Evolutionary conservation across 2,888 invertebrate genomes (phyloP).

Genomic region (Drosophila gaucha): DNA sequence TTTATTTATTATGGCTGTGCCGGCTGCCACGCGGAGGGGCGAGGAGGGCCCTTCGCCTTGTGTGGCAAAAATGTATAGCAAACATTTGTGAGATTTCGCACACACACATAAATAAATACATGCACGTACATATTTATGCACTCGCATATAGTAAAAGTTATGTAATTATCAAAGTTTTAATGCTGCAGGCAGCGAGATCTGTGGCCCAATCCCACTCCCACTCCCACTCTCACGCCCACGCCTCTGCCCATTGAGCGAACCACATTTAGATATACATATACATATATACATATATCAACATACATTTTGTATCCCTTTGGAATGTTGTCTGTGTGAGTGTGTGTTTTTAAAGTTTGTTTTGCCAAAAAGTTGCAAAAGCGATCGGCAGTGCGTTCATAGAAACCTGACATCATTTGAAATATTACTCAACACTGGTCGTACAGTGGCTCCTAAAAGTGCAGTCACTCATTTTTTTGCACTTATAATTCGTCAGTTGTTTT

Average conservation of each 20-base stretch:
- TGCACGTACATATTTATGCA: slow-evolving; percentile 11
- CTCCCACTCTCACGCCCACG: not conserved
- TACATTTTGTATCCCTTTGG: slow-evolving; percentile 35
- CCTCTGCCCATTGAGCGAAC: not conserved
- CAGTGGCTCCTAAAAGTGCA: not conserved
- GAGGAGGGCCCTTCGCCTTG: slow-evolving; percentile 18
- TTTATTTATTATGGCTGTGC: slow-evolving; percentile 70
- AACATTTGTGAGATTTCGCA: slow-evolving; percentile 68
- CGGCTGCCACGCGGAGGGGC: slow-evolving; percentile 41
- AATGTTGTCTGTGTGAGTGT: slow-evolving; percentile 7
- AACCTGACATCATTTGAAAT: not conserved
- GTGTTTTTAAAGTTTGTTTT: slow-evolving; percentile 18
- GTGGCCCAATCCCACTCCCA: slow-evolving; percentile 14
- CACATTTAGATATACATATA: slow-evolving; percentile 2
- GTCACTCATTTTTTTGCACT: not conserved
- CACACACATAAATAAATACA: slow-evolving; percentile 1
- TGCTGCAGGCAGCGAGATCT: slow-evolving; percentile 52
- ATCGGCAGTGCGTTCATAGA: slow-evolving; percentile 4
- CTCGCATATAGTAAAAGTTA: slow-evolving; percentile 60
- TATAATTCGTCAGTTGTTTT: slow-evolving; percentile 18
- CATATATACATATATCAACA: slow-evolving; percentile 47
- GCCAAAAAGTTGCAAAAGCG: slow-evolving; percentile 14
- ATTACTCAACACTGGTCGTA: not conserved
- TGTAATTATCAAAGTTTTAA: slow-evolving; percentile 80
- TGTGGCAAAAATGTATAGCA: slow-evolving; percentile 64